Conservation (phyloP, 1,140 invertebrate species). For the Anoplophora glabripennis region DNA sequence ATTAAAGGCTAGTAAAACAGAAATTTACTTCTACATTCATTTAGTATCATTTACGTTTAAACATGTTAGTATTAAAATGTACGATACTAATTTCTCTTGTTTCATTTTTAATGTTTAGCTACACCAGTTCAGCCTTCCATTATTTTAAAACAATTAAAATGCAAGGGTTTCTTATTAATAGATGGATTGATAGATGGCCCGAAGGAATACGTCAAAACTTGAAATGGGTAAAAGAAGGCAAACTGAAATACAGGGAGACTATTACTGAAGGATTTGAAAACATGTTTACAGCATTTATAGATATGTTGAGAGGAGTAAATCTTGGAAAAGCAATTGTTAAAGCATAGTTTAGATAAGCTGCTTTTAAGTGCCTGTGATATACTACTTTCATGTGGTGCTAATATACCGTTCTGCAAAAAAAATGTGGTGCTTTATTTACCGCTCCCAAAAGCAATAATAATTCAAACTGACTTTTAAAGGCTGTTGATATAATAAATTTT, state of each 20-base stretch:
- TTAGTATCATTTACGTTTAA: background rate
- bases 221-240: constrained; percentile 55
- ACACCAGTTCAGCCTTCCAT: constrained; percentile 21
- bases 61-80: constrained; percentile 47
- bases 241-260: constrained; percentile 63
- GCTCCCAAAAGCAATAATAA: too few relatives aligned
- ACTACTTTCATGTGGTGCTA: too few relatives aligned
- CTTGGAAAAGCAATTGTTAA: constrained; percentile 63
- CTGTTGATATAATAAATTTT: too few relatives aligned
- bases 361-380: too few relatives aligned
- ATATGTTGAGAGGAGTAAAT: constrained; percentile 62
- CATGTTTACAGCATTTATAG: constrained; percentile 63
- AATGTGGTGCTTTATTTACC: too few relatives aligned
- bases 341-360: too few relatives aligned
- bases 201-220: constrained; percentile 60
- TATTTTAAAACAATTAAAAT: constrained; percentile 55
- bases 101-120: constrained; percentile 38
- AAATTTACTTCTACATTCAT: background rate
- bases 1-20: background rate
- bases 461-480: constrained; percentile 1
- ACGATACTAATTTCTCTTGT: constrained; percentile 43
- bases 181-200: constrained; percentile 57
- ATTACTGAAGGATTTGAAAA: constrained; percentile 67
- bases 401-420: constrained; percentile 41
- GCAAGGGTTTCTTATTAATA: constrained; percentile 62